Base-by-base conservation (phyloP, 2,797 vertebrate genomes). In the Notolabrus celidotus region DNA sequence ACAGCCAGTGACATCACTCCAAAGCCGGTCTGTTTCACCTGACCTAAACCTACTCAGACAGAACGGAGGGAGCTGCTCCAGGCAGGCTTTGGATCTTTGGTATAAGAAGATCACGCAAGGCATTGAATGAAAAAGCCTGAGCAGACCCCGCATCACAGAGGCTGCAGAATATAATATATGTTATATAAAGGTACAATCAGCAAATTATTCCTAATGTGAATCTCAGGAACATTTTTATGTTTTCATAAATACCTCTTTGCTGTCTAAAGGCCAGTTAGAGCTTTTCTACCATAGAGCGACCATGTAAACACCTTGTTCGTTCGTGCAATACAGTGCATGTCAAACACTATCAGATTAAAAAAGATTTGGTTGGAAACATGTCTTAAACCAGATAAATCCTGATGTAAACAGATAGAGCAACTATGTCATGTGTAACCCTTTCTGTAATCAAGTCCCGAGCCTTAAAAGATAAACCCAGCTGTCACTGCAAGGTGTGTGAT, bases 1-100 rank as follows among this genome's bases (percentile, higher is more conserved):
- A 93, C 85, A 80, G 71, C 72, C 77, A 86, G 55, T 91, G 78
- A 91, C 67, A 64, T 78, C 67, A 17, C 56, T 67, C 33, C 19
- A 16, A 71, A 71, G 75, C 57, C 7, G 29, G 43, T 51, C 23
- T 23, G 54, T 58, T 71, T 86, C 77, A 77, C 64, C 71, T 85
- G 46, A 81, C 61, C 65, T 59, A 60, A 82, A 79, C 76, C 77
- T 66, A 52, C 65, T 77, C 61, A 34, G 12, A 66, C 39, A 53
- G 59, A 78, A 45, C 55, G 16, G 60, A 43, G 11, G 71, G 51
- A 72, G 73, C 51, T 50, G 74, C 57, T 66, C 1, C 36, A 29
- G 60, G 68, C 72, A 51, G 27, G 7, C 25, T 60, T 54, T 56
- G 56, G 56, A 50, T 72, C 36, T 62, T 46, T 67, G 56, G 61